These are phyloP conservation scores for Lepisosteus osseus DNA, from an alignment of 2,113 vertebrate genomes.

Conservation along the genomic window DNA sequence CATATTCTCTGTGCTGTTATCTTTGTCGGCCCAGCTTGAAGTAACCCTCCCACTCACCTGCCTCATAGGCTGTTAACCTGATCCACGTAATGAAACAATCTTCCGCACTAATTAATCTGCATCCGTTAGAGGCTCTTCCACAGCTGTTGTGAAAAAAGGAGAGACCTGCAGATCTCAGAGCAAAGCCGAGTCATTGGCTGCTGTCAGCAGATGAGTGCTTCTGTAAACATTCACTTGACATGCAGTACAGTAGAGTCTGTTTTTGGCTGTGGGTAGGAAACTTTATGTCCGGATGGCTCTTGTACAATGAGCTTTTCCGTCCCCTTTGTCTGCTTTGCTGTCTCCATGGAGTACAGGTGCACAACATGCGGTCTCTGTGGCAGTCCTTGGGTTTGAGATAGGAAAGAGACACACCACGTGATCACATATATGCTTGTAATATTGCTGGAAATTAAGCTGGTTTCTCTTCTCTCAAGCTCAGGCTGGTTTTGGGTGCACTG, in stretches of 20 bases:
- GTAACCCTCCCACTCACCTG: conserved; percentile 56
- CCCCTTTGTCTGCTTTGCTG: conserved; percentile 2
- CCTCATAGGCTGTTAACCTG: conserved; percentile 57
- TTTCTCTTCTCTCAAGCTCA: too few species aligned
- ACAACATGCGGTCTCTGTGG: background rate
- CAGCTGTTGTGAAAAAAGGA: conserved; percentile 51
- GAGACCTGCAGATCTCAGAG: background rate
- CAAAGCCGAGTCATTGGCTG: background rate
- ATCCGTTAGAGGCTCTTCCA: conserved; percentile 47
- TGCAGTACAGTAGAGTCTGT: background rate
- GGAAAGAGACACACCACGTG: too few species aligned
- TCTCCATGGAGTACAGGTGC: background rate
- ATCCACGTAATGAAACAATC: conserved; percentile 63
- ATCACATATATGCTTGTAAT: too few species aligned
- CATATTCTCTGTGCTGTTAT: too few species aligned
- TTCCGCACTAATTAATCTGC: conserved; percentile 72
- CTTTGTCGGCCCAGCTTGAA: too few species aligned
- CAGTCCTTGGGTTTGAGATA: too few species aligned
- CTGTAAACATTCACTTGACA: background rate
- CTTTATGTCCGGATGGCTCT: conserved; percentile 7
- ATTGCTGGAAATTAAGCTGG: too few species aligned
- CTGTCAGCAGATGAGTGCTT: background rate
- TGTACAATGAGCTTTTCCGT: conserved; percentile 16
- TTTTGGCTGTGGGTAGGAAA: background rate
- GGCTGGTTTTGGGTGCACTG: too few species aligned